phyloP scores from a whole-genome alignment of 2,888 invertebrate genomes.

The Dusona sp. region DNA sequence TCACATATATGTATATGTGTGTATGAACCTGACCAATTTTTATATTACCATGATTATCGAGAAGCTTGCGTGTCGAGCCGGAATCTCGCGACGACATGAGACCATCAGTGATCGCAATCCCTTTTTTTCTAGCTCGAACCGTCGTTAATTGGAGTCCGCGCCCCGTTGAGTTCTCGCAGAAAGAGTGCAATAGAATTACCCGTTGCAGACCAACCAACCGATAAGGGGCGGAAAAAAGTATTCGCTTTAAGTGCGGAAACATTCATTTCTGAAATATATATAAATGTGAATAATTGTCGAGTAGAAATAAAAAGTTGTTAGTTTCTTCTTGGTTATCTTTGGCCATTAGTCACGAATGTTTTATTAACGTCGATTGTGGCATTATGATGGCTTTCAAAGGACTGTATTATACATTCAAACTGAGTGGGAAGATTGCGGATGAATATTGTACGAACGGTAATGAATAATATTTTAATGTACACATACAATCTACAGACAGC shows the following conservation, averaged over 20 bases:
- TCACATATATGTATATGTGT: neutral
- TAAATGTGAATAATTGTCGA: neutral
- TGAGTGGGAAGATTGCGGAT: neutral
- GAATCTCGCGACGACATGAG: slow-evolving; percentile 52
- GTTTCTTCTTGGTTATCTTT: neutral
- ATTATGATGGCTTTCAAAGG: neutral
- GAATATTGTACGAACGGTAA: neutral
- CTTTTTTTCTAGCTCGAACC: slow-evolving; percentile 22
- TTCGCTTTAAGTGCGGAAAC: slow-evolving; percentile 1
- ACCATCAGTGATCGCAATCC: slow-evolving; percentile 53
- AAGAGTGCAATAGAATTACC: slow-evolving; percentile 52
- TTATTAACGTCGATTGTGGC: neutral
- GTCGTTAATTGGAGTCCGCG: slow-evolving; percentile 55
- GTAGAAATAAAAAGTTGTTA: slow-evolving; percentile 8
- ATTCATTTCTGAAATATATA: neutral
- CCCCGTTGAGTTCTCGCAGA: slow-evolving; percentile 33
- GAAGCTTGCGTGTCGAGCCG: slow-evolving; percentile 60
- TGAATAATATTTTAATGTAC: slow-evolving; percentile 9
- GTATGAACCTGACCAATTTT: slow-evolving; percentile 32
- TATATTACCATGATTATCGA: slow-evolving; percentile 50
- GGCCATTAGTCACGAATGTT: neutral
- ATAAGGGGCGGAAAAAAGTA: slow-evolving; percentile 18
- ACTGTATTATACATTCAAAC: neutral
- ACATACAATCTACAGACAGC: neutral
- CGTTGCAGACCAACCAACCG: neutral